Base-by-base conservation (phyloP, 1,140 invertebrate species). In the Amphibalanus amphitrite region DNA sequence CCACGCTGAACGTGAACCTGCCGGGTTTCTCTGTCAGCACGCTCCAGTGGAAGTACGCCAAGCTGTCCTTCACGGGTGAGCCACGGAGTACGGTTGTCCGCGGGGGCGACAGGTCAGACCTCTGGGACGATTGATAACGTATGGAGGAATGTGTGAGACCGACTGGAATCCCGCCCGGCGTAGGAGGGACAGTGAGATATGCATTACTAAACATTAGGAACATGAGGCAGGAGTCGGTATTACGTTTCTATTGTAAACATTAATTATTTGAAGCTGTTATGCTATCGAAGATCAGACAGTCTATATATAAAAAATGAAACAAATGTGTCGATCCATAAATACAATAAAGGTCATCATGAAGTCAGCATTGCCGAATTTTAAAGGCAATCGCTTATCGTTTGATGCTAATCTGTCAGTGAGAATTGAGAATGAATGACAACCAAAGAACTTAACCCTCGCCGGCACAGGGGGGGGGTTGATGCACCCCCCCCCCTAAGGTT, bases 1-100 rank as follows among this genome's bases (percentile, higher is more conserved):
- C 82, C 73, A 82, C 81, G 65, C 79, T 85, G 59, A 83, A 85
- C 75, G 81, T 85, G 67, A 85, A 84, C 75, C 76, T 85, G 33
- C 84, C 84, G 28, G 84, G 84, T 72, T 74, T 84, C 70, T 83
- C 82, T 74, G 81, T 81, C 26, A 79, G 82, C 67, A 80, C 81
- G 1, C 74, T 80, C 10, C 76, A 79, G 72, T 79, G 82, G 80
- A 79, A 78, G 75, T 74, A 78, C 72, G 74, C 76, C n/a, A 72
- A 78, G 72, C 74, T 79, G n/a, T 74, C 76, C 70, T 71, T 80
- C 67, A 78, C 78, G 20, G 76, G 77, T 76, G 69, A 71, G 69
- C 59, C 1, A n/a, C n/a, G n/a, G n/a, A n/a, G n/a, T n/a, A n/a
- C n/a, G n/a, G n/a, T n/a, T n/a, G n/a, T n/a, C 1, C 25, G n/a